Conservation (phyloP, 2,113 vertebrate species). For the Trachemys scripta region DNA sequence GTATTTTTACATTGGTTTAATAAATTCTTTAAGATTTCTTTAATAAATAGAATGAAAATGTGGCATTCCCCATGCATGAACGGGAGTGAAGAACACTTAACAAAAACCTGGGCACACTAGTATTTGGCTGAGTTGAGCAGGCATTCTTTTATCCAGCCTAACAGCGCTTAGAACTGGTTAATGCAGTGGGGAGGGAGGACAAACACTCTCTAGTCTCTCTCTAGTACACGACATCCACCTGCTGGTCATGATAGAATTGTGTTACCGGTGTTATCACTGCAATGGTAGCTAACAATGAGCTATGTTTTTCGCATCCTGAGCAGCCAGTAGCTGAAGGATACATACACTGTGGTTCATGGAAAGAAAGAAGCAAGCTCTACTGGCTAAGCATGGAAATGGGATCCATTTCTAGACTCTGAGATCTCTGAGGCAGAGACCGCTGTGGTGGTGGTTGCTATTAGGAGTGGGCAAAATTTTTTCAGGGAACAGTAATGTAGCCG, state of each 20-base stretch:
- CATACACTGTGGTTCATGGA: not conserved
- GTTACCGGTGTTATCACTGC: not conserved
- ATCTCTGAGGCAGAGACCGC: not conserved
- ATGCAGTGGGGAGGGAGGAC: not conserved
- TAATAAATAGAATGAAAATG: not conserved
- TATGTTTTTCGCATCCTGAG: not conserved
- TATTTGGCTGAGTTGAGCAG: not conserved
- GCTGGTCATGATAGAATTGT: not conserved
- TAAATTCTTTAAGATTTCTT: not conserved
- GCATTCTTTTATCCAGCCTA: not conserved
- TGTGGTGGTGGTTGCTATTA: not conserved
- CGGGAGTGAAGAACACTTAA: not conserved
- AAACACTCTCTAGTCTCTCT: not conserved
- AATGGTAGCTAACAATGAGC: not conserved
- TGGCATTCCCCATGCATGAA: not conserved
- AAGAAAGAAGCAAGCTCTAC: not conserved
- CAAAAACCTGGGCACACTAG: not conserved
- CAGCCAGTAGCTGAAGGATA: not conserved
- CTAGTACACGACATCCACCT: not conserved
- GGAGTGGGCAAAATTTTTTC: not conserved
- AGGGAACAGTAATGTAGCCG: not conserved
- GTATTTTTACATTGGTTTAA: not conserved
- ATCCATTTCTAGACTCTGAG: not conserved
- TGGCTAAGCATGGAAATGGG: not conserved
- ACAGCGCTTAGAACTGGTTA: accelerated